phyloP scores from a whole-genome alignment of 1,140 invertebrate species.

The Drosophila nannoptera region DNA sequence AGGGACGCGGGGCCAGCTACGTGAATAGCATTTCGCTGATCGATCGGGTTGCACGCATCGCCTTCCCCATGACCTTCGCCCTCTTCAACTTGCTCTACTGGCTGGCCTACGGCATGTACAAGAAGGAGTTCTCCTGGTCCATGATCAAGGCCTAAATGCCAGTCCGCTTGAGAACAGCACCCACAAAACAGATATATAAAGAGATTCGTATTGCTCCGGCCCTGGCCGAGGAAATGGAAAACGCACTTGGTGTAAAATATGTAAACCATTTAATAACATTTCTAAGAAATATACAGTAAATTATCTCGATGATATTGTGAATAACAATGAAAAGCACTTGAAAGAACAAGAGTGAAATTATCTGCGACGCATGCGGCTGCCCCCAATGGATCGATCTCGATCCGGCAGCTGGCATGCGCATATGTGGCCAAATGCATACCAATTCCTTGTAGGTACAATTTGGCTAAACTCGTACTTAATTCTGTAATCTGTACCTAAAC shows the following conservation, averaged over 20 bases:
- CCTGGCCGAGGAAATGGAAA: not conserved
- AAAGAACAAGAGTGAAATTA: conserved; percentile 26
- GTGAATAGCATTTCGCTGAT: conserved; percentile 94
- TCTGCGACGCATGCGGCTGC: conserved; percentile 6
- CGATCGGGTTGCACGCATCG: conserved; percentile 89
- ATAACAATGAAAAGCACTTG: conserved; percentile 27
- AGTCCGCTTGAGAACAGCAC: too few relatives aligned
- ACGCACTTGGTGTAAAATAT: conserved; percentile 28
- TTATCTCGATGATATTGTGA: conserved; percentile 30
- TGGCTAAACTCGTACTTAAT: conserved; percentile 19
- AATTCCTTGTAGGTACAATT: conserved; percentile 31
- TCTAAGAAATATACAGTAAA: conserved; percentile 48
- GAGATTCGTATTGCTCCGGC: too few relatives aligned
- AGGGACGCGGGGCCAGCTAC: conserved; percentile 80
- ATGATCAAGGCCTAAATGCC: conserved; percentile 52
- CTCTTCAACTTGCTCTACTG: conserved; percentile 93
- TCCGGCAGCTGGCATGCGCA: conserved; percentile 1
- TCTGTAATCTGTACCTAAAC: conserved; percentile 11
- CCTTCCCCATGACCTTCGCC: conserved; percentile 92
- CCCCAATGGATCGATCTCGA: not conserved
- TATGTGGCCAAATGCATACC: conserved; percentile 30
- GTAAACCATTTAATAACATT: conserved; percentile 49
- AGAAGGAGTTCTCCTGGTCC: conserved; percentile 75
- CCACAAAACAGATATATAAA: too few relatives aligned
- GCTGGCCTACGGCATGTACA: conserved; percentile 81